Conservation (phyloP, 2,797 vertebrate species). For the Peromyscus attwateri region DNA sequence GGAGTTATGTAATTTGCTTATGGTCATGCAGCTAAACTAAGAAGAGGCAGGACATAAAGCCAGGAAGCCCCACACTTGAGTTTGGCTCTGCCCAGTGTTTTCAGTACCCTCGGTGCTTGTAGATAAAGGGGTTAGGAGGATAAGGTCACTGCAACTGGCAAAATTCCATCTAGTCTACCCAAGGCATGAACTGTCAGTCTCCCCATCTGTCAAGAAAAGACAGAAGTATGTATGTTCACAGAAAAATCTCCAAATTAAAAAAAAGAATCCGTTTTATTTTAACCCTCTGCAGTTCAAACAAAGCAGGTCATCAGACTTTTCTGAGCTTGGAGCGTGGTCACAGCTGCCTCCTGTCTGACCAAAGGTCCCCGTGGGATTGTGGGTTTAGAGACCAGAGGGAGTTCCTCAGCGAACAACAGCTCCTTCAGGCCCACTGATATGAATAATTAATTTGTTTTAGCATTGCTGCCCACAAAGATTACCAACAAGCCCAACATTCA, state of each 20-base stretch:
- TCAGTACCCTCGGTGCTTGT: background rate
- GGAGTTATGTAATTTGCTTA: background rate
- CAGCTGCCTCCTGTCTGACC: conserved; percentile 35
- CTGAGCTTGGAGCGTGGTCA: background rate
- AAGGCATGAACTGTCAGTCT: background rate
- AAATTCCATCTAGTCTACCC: background rate
- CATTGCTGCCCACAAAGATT: conserved; percentile 65
- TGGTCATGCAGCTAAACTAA: background rate
- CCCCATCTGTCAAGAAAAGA: conserved; percentile 42
- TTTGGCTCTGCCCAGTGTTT: background rate
- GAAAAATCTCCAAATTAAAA: background rate
- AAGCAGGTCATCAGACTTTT: background rate
- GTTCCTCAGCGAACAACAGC: conserved; percentile 55
- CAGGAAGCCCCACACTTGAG: background rate
- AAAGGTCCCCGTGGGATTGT: conserved; percentile 47
- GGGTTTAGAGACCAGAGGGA: conserved; percentile 40
- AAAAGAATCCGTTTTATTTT: background rate
- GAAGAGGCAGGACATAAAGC: background rate
- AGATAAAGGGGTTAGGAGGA: background rate
- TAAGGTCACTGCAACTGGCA: background rate
- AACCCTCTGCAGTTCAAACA: conserved; percentile 30
- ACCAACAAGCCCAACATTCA: conserved; percentile 64
- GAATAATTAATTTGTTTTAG: conserved; percentile 77
- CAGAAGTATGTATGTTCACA: background rate
- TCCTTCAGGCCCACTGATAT: conserved; percentile 45